phyloP scores from a whole-genome alignment of 2,113 vertebrate species.

The Stigmatopora argus region DNA sequence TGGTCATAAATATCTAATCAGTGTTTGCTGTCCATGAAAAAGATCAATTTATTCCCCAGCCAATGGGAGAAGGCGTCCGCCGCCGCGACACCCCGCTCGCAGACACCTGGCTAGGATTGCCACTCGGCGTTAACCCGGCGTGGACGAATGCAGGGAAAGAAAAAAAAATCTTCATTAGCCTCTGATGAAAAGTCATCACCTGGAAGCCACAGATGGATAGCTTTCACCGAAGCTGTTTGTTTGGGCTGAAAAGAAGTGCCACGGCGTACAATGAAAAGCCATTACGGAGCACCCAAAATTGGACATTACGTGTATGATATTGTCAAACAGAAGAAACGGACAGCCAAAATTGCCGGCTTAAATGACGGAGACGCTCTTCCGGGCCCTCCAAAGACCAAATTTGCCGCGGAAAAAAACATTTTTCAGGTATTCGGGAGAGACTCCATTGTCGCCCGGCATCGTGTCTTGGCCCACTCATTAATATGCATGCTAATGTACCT shows the following conservation, averaged over 20 bases:
- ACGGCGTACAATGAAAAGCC: conserved; percentile 57
- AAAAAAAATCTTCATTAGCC: conserved; percentile 58
- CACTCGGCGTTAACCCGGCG: conserved; percentile 44
- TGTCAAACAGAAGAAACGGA: conserved; percentile 55
- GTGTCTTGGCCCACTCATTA: too few relatives aligned
- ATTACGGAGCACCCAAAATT: conserved; percentile 51
- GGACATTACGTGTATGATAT: conserved; percentile 65
- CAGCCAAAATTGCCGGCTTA: conserved; percentile 51
- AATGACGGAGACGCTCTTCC: conserved; percentile 33
- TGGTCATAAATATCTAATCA: conserved; percentile 73
- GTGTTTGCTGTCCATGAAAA: conserved; percentile 72
- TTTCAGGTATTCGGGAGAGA: conserved; percentile 18
- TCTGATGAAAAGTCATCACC: conserved; percentile 68
- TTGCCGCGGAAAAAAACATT: too few relatives aligned
- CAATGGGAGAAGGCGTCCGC: conserved; percentile 64
- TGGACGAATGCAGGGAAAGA: conserved; percentile 50
- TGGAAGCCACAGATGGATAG: conserved; percentile 66
- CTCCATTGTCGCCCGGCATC: too few relatives aligned
- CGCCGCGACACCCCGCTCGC: conserved; percentile 39
- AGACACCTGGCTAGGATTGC: conserved; percentile 20
- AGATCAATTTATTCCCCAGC: conserved; percentile 72
- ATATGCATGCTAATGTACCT: conserved; percentile 75
- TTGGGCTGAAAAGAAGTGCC: conserved; percentile 53
- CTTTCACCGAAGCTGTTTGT: conserved; percentile 62
- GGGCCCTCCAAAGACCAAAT: too few relatives aligned